Conservation (phyloP, 2,113 vertebrate species). For the Varanus salvator region DNA sequence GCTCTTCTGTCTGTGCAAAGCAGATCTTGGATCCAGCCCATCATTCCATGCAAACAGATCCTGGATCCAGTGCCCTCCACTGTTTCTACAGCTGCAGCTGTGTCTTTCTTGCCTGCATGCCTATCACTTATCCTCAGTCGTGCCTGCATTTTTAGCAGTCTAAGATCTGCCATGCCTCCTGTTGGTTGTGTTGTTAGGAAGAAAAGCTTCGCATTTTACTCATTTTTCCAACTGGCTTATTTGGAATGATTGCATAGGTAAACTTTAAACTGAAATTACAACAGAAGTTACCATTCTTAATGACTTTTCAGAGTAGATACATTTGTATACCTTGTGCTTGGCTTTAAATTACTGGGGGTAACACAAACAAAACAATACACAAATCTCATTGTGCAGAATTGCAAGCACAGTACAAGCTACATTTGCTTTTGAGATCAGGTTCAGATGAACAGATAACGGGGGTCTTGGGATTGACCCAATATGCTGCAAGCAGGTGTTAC, state of each 20-base stretch:
- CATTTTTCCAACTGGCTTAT: fast-evolving
- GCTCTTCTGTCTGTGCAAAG: no score
- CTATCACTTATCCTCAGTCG: constrained; percentile 8
- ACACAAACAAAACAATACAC: neutral
- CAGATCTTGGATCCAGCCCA: neutral
- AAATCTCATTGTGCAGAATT: neutral
- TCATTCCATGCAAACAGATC: no score
- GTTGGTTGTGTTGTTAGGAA: constrained; percentile 8
- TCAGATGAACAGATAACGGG: neutral
- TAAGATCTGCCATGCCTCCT: constrained; percentile 23
- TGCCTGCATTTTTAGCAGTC: neutral
- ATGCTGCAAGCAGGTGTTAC: neutral
- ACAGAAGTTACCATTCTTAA: neutral
- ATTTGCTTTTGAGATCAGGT: constrained; percentile 9
- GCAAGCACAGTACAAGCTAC: neutral
- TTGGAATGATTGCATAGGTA: constrained; percentile 40
- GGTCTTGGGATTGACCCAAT: neutral
- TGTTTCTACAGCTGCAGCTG: neutral
- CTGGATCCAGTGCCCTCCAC: no score
- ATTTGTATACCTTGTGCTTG: neutral
- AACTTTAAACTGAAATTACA: constrained; percentile 41
- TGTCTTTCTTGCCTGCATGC: neutral
- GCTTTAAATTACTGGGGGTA: neutral
- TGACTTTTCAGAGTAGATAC: neutral
- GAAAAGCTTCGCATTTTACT: constrained; percentile 46